phyloP scores from a whole-genome alignment of 2,888 invertebrate genomes.

The Pheosia gnoma region DNA sequence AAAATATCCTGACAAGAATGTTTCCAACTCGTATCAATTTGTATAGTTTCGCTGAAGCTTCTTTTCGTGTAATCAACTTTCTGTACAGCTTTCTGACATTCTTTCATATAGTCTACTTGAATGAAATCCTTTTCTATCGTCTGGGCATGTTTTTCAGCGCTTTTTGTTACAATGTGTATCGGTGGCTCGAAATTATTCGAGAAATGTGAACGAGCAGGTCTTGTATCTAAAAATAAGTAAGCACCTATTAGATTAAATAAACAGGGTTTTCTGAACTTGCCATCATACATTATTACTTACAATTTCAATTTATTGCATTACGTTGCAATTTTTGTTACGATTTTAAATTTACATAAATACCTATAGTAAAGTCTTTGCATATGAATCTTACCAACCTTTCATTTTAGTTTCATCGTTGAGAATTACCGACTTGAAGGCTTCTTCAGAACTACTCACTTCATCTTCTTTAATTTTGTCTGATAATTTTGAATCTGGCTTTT shows the following conservation, averaged over 20 bases:
- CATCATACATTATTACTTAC: too few species aligned
- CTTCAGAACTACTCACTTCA: slow-evolving; percentile 90
- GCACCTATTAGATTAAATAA: not conserved
- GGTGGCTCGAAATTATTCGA: slow-evolving; percentile 58
- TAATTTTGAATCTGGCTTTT: slow-evolving; percentile 67
- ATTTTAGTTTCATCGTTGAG: slow-evolving; percentile 32
- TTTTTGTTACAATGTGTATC: slow-evolving; percentile 56
- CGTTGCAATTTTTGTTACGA: too few species aligned
- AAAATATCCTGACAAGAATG: slow-evolving; percentile 50
- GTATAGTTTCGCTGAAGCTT: slow-evolving; percentile 25
- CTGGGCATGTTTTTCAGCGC: slow-evolving; percentile 31
- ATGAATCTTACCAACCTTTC: slow-evolving; percentile 36
- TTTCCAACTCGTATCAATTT: slow-evolving; percentile 32
- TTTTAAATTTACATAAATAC: too few species aligned
- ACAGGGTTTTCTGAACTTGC: not conserved
- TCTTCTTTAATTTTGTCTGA: slow-evolving; percentile 85
- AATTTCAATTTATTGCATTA: too few species aligned
- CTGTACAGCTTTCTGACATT: slow-evolving; percentile 37
- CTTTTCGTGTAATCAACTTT: slow-evolving; percentile 39
- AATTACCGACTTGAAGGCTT: slow-evolving; percentile 71
- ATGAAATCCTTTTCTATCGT: slow-evolving; percentile 24
- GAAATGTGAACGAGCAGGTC: slow-evolving; percentile 33
- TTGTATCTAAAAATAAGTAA: slow-evolving; percentile 42
- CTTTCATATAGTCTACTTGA: slow-evolving; percentile 35
- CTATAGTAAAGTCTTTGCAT: too few species aligned